phyloP scores from a whole-genome alignment of 1,140 invertebrate genomes.

The Ceratoteleas bidentatus region DNA sequence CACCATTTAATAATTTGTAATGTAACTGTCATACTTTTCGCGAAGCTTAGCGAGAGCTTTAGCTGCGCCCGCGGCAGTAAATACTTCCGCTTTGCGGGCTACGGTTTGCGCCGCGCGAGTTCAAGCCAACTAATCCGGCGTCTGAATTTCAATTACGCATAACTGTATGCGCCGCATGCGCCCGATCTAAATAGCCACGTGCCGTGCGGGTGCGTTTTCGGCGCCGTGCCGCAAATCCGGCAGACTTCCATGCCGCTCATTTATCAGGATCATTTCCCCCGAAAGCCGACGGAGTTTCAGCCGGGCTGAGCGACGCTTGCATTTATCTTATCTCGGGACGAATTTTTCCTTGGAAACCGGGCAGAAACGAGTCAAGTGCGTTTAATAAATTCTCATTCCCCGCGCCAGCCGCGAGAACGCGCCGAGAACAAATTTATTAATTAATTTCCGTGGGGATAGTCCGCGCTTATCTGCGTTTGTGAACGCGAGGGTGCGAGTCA shows the following conservation, averaged over 20 bases:
- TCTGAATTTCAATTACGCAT: conserved; percentile 62
- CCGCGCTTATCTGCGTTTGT: conserved; percentile 31
- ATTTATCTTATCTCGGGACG: conserved; percentile 61
- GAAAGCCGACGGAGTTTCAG: conserved; percentile 43
- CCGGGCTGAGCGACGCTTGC: conserved; percentile 47
- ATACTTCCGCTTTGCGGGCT: conserved; percentile 36
- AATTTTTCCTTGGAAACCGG: conserved; percentile 49
- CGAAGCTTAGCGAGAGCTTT: conserved; percentile 48
- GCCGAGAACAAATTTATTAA: conserved; percentile 36
- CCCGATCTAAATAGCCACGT: conserved; percentile 47
- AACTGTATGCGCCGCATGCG: conserved; percentile 47
- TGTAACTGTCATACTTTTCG: conserved; percentile 59
- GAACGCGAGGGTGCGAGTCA: background rate
- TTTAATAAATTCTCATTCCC: conserved; percentile 49
- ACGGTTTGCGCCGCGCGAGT: conserved; percentile 36
- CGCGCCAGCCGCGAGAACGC: too few species aligned
- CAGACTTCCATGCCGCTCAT: conserved; percentile 43
- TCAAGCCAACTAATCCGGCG: conserved; percentile 51
- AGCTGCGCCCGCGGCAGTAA: conserved; percentile 36
- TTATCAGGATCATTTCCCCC: conserved; percentile 60
- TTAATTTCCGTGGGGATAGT: conserved; percentile 27
- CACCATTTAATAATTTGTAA: conserved; percentile 55
- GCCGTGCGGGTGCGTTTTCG: conserved; percentile 37
- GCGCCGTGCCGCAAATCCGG: conserved; percentile 29
- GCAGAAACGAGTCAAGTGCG: conserved; percentile 21